Conservation (phyloP, 2,888 invertebrate species). For the Alloplasta piceator region DNA sequence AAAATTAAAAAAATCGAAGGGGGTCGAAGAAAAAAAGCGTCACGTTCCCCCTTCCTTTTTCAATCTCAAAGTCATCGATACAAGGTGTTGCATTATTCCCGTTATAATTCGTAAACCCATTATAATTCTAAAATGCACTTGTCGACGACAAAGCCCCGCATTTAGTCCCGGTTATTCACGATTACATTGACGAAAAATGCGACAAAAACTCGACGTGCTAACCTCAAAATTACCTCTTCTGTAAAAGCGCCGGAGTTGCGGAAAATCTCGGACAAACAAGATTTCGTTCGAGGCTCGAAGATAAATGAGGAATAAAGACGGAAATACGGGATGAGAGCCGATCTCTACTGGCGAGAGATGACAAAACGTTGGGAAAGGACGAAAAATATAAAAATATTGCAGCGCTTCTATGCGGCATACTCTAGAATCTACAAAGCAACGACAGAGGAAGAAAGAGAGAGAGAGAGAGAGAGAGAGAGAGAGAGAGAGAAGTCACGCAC, state of each 20-base stretch:
- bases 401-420: too few species aligned
- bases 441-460: neutral
- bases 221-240: neutral
- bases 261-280: conserved; percentile 35
- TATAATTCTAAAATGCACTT: conserved; percentile 48
- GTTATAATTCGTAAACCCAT: neutral
- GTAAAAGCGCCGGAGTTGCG: conserved; percentile 3
- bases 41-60: too few species aligned
- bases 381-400: conserved; percentile 14
- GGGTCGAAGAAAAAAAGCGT: too few species aligned
- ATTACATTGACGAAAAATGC: neutral
- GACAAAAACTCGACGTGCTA: conserved; percentile 4
- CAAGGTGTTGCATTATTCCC: conserved; percentile 11
- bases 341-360: neutral
- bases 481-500: conserved; percentile 15
- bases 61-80: too few species aligned
- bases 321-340: conserved; percentile 8
- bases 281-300: neutral
- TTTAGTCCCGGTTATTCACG: neutral
- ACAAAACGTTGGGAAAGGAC: conserved; percentile 5
- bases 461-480: neutral
- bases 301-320: conserved; percentile 17
- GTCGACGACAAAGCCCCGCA: conserved; percentile 11
- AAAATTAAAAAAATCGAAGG: too few species aligned
- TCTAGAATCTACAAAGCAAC: conserved; percentile 3